A percentile compares a stretch with the other conserved stretches of the same genome.
These are phyloP conservation scores for Lontra canadensis DNA, from an alignment of 2,113 vertebrate species.

Conservation along the genomic window DNA sequence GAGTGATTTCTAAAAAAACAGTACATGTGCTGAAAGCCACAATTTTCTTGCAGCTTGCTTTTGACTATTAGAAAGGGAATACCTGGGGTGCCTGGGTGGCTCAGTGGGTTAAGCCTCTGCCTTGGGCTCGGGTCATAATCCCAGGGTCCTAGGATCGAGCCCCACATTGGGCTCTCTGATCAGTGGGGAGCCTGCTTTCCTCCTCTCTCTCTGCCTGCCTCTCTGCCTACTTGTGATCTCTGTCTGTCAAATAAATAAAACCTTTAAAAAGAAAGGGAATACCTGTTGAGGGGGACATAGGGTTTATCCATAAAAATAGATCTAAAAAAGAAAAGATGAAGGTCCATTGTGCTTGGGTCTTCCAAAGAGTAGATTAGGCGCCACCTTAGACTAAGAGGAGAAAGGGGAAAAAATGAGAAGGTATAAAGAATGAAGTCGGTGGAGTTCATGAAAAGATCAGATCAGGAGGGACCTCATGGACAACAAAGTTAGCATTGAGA, in stretches of 20 bases:
- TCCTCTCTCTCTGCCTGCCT: too few relatives aligned
- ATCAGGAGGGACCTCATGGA: not conserved
- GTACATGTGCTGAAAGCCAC: not conserved
- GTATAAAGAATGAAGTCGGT: not conserved
- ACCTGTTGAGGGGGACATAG: not conserved
- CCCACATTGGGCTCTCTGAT: too few relatives aligned
- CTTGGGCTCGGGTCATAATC: too few relatives aligned
- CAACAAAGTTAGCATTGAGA: not conserved
- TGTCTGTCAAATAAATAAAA: too few relatives aligned
- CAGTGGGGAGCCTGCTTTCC: too few relatives aligned
- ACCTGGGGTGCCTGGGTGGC: not conserved
- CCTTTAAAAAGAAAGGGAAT: not conserved
- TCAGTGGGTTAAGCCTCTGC: too few relatives aligned
- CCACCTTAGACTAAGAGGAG: not conserved
- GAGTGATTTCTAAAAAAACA: not conserved
- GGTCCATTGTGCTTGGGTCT: not conserved
- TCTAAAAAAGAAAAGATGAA: not conserved
- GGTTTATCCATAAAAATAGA: not conserved
- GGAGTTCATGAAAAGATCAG: not conserved
- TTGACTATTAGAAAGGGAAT: not conserved
- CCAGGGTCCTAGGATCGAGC: too few relatives aligned
- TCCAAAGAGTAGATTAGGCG: not conserved
- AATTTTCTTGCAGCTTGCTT: not conserved
- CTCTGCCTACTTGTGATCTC: too few relatives aligned
- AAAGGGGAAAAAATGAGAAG: not conserved